Conservation (phyloP, 2,797 vertebrate genomes). For the Leuciscus waleckii region DNA sequence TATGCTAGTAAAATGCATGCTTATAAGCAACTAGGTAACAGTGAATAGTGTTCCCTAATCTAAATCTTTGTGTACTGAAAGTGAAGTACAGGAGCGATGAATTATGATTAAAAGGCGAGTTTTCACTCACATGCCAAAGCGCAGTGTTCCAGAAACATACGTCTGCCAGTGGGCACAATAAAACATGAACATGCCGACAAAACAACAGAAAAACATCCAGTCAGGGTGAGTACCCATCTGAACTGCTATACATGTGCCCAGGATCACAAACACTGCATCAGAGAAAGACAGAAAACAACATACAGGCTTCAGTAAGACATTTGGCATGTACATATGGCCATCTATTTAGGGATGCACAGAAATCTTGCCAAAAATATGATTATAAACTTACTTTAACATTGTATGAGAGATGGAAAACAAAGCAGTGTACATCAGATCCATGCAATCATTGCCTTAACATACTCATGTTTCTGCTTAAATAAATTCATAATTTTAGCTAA, state of each 20-base stretch:
- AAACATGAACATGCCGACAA: constrained; percentile 91
- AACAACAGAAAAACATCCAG: constrained; percentile 93
- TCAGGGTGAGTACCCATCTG: constrained; percentile 89
- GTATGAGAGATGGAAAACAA: no score
- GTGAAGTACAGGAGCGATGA: background rate
- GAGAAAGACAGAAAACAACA: constrained; percentile 6
- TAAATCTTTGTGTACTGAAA: background rate
- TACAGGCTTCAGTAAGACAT: background rate
- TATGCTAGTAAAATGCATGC: background rate
- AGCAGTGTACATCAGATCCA: no score
- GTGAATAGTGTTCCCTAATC: background rate
- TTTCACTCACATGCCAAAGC: constrained; percentile 89
- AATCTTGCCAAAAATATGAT: background rate
- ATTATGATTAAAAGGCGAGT: no score
- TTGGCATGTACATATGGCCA: background rate
- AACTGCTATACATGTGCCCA: constrained; percentile 87
- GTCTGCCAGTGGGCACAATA: constrained; percentile 93
- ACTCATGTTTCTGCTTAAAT: no score
- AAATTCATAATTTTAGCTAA: background rate
- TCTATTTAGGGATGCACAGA: background rate
- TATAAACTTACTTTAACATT: no score
- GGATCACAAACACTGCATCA: constrained; percentile 85
- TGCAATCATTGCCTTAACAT: no score
- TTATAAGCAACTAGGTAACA: background rate
- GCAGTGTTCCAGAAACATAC: constrained; percentile 87